phyloP scores from a whole-genome alignment of 2,113 vertebrate genomes.

The Clarias macrocephalus region DNA sequence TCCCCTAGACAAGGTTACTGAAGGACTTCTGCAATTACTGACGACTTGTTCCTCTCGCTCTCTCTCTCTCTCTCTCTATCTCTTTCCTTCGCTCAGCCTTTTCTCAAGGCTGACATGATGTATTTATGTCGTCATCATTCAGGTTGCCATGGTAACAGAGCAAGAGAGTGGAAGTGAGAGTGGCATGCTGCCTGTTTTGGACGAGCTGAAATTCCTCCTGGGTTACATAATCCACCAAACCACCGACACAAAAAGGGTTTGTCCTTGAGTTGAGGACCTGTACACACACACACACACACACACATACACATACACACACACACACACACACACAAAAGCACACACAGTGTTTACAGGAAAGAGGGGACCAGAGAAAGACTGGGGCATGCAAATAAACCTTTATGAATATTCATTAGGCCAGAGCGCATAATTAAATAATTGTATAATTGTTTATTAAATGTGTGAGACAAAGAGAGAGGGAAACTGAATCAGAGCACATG shows the following conservation, averaged over 20 bases:
- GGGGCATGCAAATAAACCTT: background rate
- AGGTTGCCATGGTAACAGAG: constrained; percentile 36
- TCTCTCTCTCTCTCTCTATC: constrained; percentile 6
- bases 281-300: background rate
- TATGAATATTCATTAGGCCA: constrained; percentile 13
- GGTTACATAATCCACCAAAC: constrained; percentile 31
- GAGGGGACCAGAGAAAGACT: background rate
- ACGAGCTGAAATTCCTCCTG: constrained; percentile 30
- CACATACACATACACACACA: constrained; percentile 3
- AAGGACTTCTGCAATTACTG: constrained; percentile 36
- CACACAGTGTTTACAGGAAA: background rate
- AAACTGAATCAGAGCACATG: constrained; percentile 40
- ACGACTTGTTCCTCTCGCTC: constrained; percentile 23
- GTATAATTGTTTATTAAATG: constrained; percentile 44
- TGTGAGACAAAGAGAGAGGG: constrained; percentile 36
- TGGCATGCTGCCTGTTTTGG: constrained; percentile 14
- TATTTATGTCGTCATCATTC: constrained; percentile 51
- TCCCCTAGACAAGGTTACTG: constrained; percentile 39
- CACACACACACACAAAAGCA: background rate
- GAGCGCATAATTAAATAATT: constrained; percentile 38
- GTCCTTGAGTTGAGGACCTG: constrained; percentile 32
- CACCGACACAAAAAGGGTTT: constrained; percentile 4
- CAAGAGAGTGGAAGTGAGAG: constrained; percentile 27
- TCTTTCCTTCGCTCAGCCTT: background rate
- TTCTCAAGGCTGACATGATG: constrained; percentile 51